phyloP scores from a whole-genome alignment of 2,888 invertebrate species.

The Drosophila rubida region DNA sequence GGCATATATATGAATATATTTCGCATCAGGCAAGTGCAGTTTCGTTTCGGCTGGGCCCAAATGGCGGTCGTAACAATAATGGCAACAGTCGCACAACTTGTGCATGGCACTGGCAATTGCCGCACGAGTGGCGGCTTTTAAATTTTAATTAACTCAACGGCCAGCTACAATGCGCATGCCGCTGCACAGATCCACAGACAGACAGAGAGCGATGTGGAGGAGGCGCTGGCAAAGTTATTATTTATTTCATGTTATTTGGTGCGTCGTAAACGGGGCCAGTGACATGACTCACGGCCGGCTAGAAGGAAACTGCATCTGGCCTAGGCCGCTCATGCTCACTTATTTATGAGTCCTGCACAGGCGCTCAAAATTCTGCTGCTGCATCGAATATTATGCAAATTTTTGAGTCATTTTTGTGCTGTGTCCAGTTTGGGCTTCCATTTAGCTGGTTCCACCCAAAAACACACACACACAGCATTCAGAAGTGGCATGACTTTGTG shows the following conservation, averaged over 20 bases:
- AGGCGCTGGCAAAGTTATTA: slow-evolving; percentile 72
- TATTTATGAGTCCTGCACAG: slow-evolving; percentile 73
- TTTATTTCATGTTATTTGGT: slow-evolving; percentile 79
- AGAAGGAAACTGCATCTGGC: slow-evolving; percentile 61
- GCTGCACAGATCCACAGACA: slow-evolving; percentile 12
- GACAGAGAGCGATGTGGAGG: slow-evolving; percentile 21
- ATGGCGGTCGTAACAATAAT: slow-evolving; percentile 65
- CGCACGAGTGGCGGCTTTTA: slow-evolving; percentile 75
- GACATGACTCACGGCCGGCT: slow-evolving; percentile 44
- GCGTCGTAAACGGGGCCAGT: slow-evolving; percentile 65
- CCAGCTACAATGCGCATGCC: slow-evolving; percentile 27
- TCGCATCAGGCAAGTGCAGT: background rate
- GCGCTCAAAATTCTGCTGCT: slow-evolving; percentile 36
- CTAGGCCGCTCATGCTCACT: slow-evolving; percentile 68
- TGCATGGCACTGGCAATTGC: slow-evolving; percentile 74
- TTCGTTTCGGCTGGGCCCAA: slow-evolving; percentile 43
- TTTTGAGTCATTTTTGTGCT: slow-evolving; percentile 29
- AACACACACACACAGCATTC: slow-evolving; percentile 42
- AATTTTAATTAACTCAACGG: slow-evolving; percentile 75
- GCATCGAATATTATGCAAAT: slow-evolving; percentile 76
- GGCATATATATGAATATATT: background rate
- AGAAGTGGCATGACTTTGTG: slow-evolving; percentile 68
- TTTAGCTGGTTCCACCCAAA: slow-evolving; percentile 52
- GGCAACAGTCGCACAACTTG: slow-evolving; percentile 57
- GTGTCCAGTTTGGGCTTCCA: slow-evolving; percentile 59